Conservation (phyloP, 2,113 vertebrate genomes). For the Pagrus major region DNA sequence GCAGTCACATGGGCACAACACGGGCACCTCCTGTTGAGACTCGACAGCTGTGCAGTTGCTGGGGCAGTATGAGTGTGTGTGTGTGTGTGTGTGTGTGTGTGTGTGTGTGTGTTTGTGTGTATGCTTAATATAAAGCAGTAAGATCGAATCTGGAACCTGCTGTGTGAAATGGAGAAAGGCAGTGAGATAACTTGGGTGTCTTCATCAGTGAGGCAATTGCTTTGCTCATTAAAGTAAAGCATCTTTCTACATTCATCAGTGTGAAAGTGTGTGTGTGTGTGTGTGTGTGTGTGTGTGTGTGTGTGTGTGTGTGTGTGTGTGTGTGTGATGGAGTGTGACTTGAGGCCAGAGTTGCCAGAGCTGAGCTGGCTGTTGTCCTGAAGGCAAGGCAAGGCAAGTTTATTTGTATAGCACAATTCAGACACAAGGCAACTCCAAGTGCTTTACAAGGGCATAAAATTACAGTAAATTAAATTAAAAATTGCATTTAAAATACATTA, state of each 20-base stretch:
- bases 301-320: slow-evolving; percentile 21
- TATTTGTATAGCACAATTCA: too few species aligned
- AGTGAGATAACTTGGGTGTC: slow-evolving; percentile 11
- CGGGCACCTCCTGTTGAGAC: slow-evolving; percentile 50
- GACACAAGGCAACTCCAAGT: too few species aligned
- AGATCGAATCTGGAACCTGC: slow-evolving; percentile 35
- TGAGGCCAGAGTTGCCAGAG: slow-evolving; percentile 7
- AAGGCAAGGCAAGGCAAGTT: too few species aligned
- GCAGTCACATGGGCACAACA: slow-evolving; percentile 58
- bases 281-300: slow-evolving; percentile 21
- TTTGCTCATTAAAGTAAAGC: slow-evolving; percentile 20
- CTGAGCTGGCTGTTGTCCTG: slow-evolving; percentile 23
- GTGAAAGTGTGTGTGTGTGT: slow-evolving; percentile 19
- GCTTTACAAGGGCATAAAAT: too few species aligned
- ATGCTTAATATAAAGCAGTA: slow-evolving; percentile 19
- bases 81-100: slow-evolving; percentile 9
- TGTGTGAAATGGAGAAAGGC: slow-evolving; percentile 39
- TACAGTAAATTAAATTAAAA: too few species aligned
- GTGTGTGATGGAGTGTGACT: slow-evolving; percentile 19
- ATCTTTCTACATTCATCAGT: slow-evolving; percentile 13
- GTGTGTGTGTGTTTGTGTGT: slow-evolving; percentile 2
- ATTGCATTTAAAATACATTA: too few species aligned
- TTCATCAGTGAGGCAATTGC: slow-evolving; percentile 30
- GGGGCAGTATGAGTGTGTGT: slow-evolving; percentile 25
- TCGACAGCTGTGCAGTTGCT: slow-evolving; percentile 61